Base-by-base conservation (phyloP, 2,113 vertebrate genomes). In the Lynx canadensis region DNA sequence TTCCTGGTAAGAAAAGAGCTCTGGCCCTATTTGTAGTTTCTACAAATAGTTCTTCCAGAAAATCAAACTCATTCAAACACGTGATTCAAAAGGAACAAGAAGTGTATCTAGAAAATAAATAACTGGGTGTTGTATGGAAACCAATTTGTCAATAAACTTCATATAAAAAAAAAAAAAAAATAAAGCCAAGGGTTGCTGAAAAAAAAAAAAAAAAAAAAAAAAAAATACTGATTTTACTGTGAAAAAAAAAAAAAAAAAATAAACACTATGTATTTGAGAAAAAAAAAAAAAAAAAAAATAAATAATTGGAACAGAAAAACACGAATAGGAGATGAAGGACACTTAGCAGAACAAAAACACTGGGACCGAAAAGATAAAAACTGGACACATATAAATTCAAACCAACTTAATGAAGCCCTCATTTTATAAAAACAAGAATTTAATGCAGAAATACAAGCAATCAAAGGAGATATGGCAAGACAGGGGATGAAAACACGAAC, bases 31-130 rank as follows among this genome's bases (percentile, higher is more conserved):
- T 21, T 60, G 57, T 60, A 69, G 27, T 23, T 63, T 63, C 45
- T 52, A 88, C 16, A 91, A 91, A 91, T 74, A 69, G 27, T 82
- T 94, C 68, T n/a, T 50, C 57, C 15, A 68, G 69, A 76, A 88
- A 91, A n/a, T 82, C 31, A 76, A 96, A 66, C n/a, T 94, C 31
- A 23, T 92, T 68, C 74, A 94, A 82, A 96, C 36, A 82, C 3
- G 0, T 25, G 38, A 81, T 66, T 87, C 83, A 92, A 63, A 78
- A 88, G 69, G 15, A 92, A 91, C 15, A 74, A 78, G 12, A 92
- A 91, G 27, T 45, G 5, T 23, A 65, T 76, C 31, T 83, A 88
- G 15, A 81, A 76, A 38, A 21, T 41, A 29, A 88, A 65, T 81
- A 68, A 55, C 38, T 15, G 48, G 76, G n/a, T n/a, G n/a, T n/a